Evolutionary conservation across 2,797 vertebrate species (phyloP).

Genomic region (Hafferia zeledoni): DNA sequence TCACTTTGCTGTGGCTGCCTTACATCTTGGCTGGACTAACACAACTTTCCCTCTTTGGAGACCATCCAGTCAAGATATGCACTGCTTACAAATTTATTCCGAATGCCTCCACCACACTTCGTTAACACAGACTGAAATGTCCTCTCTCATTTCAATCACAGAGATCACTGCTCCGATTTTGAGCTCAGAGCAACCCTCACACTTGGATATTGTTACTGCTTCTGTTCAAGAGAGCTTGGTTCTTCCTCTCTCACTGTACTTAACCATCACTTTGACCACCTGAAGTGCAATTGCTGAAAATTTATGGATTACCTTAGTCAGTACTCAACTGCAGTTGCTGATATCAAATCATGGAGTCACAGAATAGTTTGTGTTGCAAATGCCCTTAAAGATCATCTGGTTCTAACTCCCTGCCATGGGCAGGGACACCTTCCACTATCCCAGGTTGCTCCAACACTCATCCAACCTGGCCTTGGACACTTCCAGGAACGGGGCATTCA

Average conservation of each 20-base stretch:
- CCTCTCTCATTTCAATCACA: slow-evolving; percentile 9
- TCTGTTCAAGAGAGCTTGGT: not conserved
- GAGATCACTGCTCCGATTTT: not conserved
- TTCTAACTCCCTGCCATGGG: not conserved
- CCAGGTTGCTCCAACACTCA: rapidly evolving
- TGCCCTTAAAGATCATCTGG: not conserved
- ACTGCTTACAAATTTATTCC: not conserved
- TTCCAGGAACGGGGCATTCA: not conserved
- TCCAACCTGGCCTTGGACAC: not conserved
- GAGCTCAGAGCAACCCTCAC: not conserved
- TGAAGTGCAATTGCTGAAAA: not conserved
- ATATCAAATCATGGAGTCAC: not conserved
- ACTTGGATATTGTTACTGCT: not conserved
- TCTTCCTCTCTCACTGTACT: not conserved
- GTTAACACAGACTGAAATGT: not conserved
- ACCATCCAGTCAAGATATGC: not conserved
- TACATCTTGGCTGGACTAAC: not conserved
- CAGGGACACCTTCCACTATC: rapidly evolving
- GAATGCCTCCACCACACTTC: not conserved
- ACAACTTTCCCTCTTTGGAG: slow-evolving; percentile 18
- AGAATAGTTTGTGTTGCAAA: not conserved
- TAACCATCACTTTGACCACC: not conserved
- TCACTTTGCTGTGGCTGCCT: not conserved
- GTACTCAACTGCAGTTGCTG: not conserved
- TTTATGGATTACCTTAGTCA: not conserved